Conservation (phyloP, 2,888 invertebrate species). For the Beris morrisii region DNA sequence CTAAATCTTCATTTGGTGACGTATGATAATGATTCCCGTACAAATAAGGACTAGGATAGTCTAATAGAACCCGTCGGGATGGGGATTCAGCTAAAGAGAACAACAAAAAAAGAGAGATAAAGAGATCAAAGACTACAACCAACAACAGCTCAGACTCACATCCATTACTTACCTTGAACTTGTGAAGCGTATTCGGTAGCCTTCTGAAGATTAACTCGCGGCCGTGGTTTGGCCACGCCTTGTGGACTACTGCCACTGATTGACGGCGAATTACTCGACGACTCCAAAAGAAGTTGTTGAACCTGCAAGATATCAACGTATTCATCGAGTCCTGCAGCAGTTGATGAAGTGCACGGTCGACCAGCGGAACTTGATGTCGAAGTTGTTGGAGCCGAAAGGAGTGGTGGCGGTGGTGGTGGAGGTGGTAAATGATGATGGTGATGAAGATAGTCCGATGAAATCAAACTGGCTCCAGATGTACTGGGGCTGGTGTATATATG, state of each 20-base stretch:
- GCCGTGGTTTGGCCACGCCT: constrained; percentile 48
- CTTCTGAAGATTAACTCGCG: constrained; percentile 55
- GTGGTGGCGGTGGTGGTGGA: constrained; percentile 31
- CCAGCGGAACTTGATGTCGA: constrained; percentile 13
- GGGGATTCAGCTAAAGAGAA: constrained; percentile 53
- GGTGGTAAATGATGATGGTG: constrained; percentile 38
- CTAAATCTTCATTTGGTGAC: constrained; percentile 73
- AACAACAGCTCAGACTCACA: not conserved
- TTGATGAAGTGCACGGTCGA: constrained; percentile 31
- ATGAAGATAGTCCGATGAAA: constrained; percentile 32
- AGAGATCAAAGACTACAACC: constrained; percentile 14
- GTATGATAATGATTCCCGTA: constrained; percentile 57
- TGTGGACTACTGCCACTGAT: constrained; percentile 36
- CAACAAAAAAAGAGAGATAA: constrained; percentile 18
- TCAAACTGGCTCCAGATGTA: constrained; percentile 6
- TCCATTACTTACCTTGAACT: constrained; percentile 50
- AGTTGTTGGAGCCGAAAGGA: constrained; percentile 3
- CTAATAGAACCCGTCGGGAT: constrained; percentile 56
- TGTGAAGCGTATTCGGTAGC: constrained; percentile 55
- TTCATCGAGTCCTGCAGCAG: constrained; percentile 60
- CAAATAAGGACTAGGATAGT: constrained; percentile 55
- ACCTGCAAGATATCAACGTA: constrained; percentile 84
- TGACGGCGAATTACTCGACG: constrained; percentile 48
- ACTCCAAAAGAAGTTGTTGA: constrained; percentile 70
- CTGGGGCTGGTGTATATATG: constrained; percentile 40